Evolutionary conservation across 1,140 invertebrate genomes (phyloP).

Genomic region (Teleopsis dalmanni): DNA sequence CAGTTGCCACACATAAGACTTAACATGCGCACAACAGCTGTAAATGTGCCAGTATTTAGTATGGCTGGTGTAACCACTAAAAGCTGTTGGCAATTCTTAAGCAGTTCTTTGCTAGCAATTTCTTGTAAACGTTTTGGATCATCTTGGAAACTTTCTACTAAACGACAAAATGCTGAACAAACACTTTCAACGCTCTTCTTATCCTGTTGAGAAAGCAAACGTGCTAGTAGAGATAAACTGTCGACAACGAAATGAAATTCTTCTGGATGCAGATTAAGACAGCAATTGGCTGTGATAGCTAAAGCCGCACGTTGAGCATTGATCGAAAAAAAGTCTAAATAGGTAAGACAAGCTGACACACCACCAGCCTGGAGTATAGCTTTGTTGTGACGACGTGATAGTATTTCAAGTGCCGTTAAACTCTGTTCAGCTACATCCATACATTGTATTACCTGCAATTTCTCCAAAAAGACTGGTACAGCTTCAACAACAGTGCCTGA

Average conservation of each 20-base stretch:
- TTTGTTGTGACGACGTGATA: constrained; percentile 93
- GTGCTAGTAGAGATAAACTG: constrained; percentile 78
- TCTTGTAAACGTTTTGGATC: constrained; percentile 86
- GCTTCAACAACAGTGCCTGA: constrained; percentile 94
- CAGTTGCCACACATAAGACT: constrained; percentile 92
- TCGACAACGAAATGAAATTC: constrained; percentile 90
- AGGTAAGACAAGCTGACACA: constrained; percentile 89
- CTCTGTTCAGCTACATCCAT: constrained; percentile 99
- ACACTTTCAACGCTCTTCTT: constrained; percentile 97
- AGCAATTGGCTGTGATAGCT: constrained; percentile 94
- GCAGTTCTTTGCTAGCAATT: constrained; percentile 85
- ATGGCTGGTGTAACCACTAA: constrained; percentile 87
- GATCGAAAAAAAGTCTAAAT: constrained; percentile 96
- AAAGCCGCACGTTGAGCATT: constrained; percentile 91
- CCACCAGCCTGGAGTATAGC: constrained; percentile 90
- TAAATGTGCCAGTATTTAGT: constrained; percentile 89
- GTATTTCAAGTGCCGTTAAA: constrained; percentile 91
- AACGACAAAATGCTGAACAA: constrained; percentile 87
- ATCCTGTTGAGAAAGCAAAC: constrained; percentile 82
- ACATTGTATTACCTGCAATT: constrained; percentile 95
- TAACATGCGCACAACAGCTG: constrained; percentile 90
- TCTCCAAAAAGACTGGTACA: constrained; percentile 90
- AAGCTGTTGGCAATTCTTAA: constrained; percentile 88
- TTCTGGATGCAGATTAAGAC: constrained; percentile 84
- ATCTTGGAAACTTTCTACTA: constrained; percentile 94